These are phyloP conservation scores for Phymatocera aterrima DNA, from an alignment of 2,888 invertebrate genomes.

Conservation along the genomic window DNA sequence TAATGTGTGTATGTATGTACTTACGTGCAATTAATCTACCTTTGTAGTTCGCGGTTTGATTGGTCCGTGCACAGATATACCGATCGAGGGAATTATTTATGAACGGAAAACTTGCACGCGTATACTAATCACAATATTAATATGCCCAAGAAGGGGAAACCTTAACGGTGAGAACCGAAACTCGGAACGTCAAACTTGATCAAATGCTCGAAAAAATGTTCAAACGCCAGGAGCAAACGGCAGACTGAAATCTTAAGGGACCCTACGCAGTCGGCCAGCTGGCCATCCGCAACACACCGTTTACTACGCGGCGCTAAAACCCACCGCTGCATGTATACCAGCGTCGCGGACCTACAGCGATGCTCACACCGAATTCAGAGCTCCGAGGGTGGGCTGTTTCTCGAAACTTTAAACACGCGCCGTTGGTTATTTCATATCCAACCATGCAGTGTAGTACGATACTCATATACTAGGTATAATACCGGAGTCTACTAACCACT, in stretches of 20 bases:
- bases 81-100: too few species aligned
- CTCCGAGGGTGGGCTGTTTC: constrained; percentile 21
- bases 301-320: constrained; percentile 46
- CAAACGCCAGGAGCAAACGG: constrained; percentile 66
- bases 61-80: neutral
- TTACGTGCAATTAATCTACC: neutral
- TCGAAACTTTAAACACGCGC: constrained; percentile 53
- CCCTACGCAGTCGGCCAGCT: constrained; percentile 21
- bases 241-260: constrained; percentile 61
- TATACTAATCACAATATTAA: neutral
- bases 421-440: too few species aligned
- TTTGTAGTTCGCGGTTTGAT: neutral
- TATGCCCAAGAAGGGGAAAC: neutral
- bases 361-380: constrained; percentile 50
- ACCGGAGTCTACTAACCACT: constrained; percentile 50
- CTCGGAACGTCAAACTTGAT: neutral
- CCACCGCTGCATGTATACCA: too few species aligned
- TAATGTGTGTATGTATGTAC: neutral
- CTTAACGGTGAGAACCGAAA: neutral
- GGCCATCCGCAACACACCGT: constrained; percentile 37
- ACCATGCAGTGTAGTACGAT: too few species aligned
- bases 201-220: constrained; percentile 60
- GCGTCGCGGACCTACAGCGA: constrained; percentile 53
- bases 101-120: neutral
- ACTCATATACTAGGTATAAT: neutral